Percentiles rank a stretch among this genome's conserved stretches.
phyloP scores from a whole-genome alignment of 1,140 invertebrate genomes.

The Maniola jurtina region DNA sequence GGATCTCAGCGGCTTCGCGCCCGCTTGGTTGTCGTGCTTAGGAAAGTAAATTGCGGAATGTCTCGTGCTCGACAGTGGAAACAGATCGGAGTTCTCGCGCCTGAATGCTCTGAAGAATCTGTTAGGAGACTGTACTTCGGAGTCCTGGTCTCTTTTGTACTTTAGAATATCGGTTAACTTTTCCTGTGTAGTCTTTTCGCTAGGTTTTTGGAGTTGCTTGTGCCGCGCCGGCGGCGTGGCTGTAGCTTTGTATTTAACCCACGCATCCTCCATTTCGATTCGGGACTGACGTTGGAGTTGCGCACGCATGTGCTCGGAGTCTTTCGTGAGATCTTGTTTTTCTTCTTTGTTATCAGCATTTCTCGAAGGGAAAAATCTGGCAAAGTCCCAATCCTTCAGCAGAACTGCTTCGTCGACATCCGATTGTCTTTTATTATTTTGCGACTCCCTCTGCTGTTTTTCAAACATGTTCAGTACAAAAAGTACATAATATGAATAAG shows the following conservation, averaged over 20 bases:
- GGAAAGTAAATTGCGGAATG: slow-evolving; percentile 85
- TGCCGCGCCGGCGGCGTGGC: slow-evolving; percentile 67
- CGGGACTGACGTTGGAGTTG: slow-evolving; percentile 66
- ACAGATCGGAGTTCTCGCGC: slow-evolving; percentile 89
- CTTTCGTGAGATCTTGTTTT: slow-evolving; percentile 64
- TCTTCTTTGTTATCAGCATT: slow-evolving; percentile 57
- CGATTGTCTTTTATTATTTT: slow-evolving; percentile 68
- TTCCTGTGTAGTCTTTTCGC: slow-evolving; percentile 62
- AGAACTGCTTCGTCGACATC: slow-evolving; percentile 86
- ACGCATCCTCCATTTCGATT: slow-evolving; percentile 69
- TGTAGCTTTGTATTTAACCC: slow-evolving; percentile 72
- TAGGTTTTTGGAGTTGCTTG: slow-evolving; percentile 65
- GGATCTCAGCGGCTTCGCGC: slow-evolving; percentile 76
- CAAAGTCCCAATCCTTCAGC: slow-evolving; percentile 90
- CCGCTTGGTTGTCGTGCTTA: slow-evolving; percentile 74
- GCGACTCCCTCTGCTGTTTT: slow-evolving; percentile 69
- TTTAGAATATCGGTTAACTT: slow-evolving; percentile 70
- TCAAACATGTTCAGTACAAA: slow-evolving; percentile 68
- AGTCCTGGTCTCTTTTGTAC: slow-evolving; percentile 82
- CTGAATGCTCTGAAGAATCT: slow-evolving; percentile 88
- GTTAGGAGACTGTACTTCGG: slow-evolving; percentile 83
- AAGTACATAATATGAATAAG: slow-evolving; percentile 63
- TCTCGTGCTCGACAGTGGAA: slow-evolving; percentile 83
- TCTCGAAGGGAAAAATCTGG: slow-evolving; percentile 86
- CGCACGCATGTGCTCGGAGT: slow-evolving; percentile 57